Evolutionary conservation across 2,888 invertebrate species (phyloP).

Genomic region (Habroteleia sp.): DNA sequence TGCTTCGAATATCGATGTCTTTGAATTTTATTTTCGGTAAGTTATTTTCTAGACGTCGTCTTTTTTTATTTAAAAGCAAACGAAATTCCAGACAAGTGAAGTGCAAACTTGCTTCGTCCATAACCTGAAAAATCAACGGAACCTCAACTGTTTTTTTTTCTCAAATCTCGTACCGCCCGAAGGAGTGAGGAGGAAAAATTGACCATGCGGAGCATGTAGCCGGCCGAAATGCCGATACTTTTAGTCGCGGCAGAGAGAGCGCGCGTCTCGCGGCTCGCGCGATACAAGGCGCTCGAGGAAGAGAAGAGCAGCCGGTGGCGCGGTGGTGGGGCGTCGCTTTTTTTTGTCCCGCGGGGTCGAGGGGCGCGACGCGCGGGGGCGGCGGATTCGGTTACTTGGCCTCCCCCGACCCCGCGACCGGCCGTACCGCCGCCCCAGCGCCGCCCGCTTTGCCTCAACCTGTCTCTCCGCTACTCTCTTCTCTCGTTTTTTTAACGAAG

Average conservation of each 20-base stretch:
- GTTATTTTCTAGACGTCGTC: too few relatives aligned
- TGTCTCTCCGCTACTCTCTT: constrained; percentile 67
- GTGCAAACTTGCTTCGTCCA: too few relatives aligned
- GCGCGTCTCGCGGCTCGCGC: constrained; percentile 33
- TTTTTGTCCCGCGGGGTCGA: constrained; percentile 69
- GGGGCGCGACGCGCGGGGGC: constrained; percentile 75
- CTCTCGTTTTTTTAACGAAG: constrained; percentile 80
- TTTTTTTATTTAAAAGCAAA: too few relatives aligned
- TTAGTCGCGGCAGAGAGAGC: constrained; percentile 45
- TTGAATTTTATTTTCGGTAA: too few relatives aligned
- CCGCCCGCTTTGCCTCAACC: constrained; percentile 54
- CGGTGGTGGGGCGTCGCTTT: constrained; percentile 71
- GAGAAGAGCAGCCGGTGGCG: constrained; percentile 67
- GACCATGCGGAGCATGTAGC: constrained; percentile 20
- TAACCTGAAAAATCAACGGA: too few relatives aligned
- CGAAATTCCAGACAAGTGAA: too few relatives aligned
- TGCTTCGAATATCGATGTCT: too few relatives aligned
- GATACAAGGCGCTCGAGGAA: constrained; percentile 55
- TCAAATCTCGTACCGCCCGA: neutral
- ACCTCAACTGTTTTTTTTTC: neutral
- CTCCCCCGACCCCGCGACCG: constrained; percentile 72
- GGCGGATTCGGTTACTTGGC: constrained; percentile 80
- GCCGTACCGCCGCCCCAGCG: constrained; percentile 46
- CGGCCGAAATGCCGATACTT: constrained; percentile 54
- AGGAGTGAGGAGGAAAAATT: constrained; percentile 15